Conservation (phyloP, 2,888 invertebrate species). For the Camptogramma bilineatum region DNA sequence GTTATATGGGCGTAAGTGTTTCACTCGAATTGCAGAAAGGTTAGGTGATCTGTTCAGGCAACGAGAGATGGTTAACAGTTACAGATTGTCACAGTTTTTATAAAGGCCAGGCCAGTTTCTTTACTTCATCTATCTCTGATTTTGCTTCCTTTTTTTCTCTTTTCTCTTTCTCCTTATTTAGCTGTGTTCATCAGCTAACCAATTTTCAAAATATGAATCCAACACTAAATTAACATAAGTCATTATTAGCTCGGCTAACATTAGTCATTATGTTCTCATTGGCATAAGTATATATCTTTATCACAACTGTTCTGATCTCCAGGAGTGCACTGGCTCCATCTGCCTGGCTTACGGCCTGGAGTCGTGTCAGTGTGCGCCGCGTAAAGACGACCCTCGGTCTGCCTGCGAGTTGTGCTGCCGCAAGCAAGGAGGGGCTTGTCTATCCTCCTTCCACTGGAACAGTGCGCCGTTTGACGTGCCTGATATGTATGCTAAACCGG, state of each 20-base stretch:
- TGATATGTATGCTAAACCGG: constrained; percentile 96
- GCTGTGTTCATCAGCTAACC: too few relatives aligned
- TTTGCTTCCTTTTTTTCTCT: too few relatives aligned
- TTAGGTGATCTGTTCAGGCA: too few relatives aligned
- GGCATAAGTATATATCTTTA: constrained; percentile 88
- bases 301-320: constrained; percentile 30
- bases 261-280: too few relatives aligned
- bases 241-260: too few relatives aligned
- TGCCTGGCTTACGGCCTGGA: constrained; percentile 98
- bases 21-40: not conserved
- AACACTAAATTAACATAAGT: too few relatives aligned
- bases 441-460: constrained; percentile 97
- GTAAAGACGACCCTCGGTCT: constrained; percentile 92
- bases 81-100: too few relatives aligned
- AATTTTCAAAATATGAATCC: too few relatives aligned
- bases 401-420: constrained; percentile 98
- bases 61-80: too few relatives aligned
- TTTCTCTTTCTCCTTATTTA: too few relatives aligned
- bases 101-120: too few relatives aligned
- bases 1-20: constrained; percentile 95
- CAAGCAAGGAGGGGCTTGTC: constrained; percentile 92
- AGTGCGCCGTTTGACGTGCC: constrained; percentile 95
- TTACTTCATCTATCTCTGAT: too few relatives aligned
- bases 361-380: constrained; percentile 96
- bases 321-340: constrained; percentile 99